Conservation (phyloP, 2,888 invertebrate genomes). For the Drosophila meridionalis region DNA sequence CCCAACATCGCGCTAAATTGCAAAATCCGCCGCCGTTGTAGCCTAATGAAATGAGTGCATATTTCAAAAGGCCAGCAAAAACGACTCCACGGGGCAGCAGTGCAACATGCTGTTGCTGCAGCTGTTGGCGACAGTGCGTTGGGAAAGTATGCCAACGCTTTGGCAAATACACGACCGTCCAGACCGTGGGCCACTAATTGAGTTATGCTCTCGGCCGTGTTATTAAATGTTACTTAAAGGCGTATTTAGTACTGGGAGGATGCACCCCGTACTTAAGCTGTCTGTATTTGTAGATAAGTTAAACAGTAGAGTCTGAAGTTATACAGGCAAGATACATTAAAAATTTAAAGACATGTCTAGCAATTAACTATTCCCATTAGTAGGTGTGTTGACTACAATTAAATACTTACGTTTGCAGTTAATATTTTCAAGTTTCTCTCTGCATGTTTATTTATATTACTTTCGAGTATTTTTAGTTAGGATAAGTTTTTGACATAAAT, state of each 20-base stretch:
- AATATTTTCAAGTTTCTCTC: not conserved
- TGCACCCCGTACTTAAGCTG: not conserved
- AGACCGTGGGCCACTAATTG: conserved; percentile 6
- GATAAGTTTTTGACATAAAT: too few species aligned
- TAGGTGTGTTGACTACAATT: not conserved
- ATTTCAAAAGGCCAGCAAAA: conserved; percentile 32
- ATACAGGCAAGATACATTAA: not conserved
- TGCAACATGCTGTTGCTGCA: conserved; percentile 5
- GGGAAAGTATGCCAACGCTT: conserved; percentile 70
- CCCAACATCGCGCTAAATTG: conserved; percentile 37
- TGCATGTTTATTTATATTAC: not conserved
- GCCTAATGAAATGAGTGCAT: conserved; percentile 60
- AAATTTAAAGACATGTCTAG: not conserved
- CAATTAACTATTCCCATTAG: not conserved
- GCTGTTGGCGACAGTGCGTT: conserved; percentile 36
- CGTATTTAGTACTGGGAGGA: not conserved
- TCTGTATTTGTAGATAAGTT: not conserved
- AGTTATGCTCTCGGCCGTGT: not conserved
- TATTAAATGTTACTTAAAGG: not conserved
- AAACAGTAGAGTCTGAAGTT: too few species aligned
- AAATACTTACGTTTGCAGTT: not conserved
- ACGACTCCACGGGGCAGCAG: not conserved
- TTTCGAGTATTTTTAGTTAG: too few species aligned
- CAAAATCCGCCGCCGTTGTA: conserved; percentile 47
- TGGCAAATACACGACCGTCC: conserved; percentile 1